Conservation (phyloP, 2,888 invertebrate genomes). For the Pterostichus madidus region DNA sequence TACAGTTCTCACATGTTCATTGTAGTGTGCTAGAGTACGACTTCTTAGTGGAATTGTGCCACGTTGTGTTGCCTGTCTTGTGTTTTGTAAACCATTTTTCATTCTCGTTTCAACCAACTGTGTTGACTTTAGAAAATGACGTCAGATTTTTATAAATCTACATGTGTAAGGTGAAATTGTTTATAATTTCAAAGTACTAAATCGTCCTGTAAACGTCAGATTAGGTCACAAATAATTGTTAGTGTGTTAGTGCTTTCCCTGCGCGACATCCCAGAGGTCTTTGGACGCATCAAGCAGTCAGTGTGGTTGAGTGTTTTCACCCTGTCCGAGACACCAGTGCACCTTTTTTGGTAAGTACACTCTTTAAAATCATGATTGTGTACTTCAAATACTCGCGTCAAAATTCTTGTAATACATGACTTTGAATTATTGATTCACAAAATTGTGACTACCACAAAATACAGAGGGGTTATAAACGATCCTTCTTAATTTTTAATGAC, state of each 20-base stretch:
- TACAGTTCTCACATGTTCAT: constrained; percentile 37
- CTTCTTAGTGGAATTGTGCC: constrained; percentile 59
- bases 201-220: constrained; percentile 12
- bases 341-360: constrained; percentile 46
- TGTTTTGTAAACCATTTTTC: constrained; percentile 61
- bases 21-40: constrained; percentile 27
- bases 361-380: constrained; percentile 18
- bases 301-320: constrained; percentile 63
- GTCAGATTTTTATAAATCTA: constrained; percentile 63
- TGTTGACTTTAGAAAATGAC: constrained; percentile 65
- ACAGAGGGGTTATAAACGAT: constrained; percentile 21
- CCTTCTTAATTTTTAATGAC: constrained; percentile 29
- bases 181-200: constrained; percentile 39
- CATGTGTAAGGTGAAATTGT: constrained; percentile 57
- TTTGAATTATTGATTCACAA: constrained; percentile 15
- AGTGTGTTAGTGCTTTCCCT: constrained; percentile 50
- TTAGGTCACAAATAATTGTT: constrained; percentile 26
- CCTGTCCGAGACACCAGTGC: constrained; percentile 30
- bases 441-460: not conserved
- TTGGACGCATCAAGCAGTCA: constrained; percentile 46
- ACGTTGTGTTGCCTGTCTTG: constrained; percentile 58
- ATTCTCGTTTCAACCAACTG: constrained; percentile 53
- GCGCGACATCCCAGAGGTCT: constrained; percentile 41
- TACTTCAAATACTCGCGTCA: not conserved
- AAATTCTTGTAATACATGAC: not conserved